Base-by-base conservation (phyloP, 2,113 vertebrate genomes). In the Piaya cayana region DNA sequence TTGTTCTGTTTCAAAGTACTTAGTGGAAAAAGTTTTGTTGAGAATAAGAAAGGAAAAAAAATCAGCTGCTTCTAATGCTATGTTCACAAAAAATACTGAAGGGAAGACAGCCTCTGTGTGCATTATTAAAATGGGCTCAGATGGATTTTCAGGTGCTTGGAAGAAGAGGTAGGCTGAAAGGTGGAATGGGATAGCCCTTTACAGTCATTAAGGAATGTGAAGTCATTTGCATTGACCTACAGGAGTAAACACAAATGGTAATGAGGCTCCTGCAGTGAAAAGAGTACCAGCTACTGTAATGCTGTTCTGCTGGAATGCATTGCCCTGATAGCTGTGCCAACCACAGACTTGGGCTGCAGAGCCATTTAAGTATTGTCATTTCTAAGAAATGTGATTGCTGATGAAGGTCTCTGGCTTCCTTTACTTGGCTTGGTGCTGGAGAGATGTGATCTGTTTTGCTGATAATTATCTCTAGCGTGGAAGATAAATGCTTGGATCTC, bases 161-260 rank as follows among this genome's bases (percentile, higher is more conserved):
- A 74, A 4, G 30, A n/a, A 45, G 71, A 72, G 17, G 5, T 16
- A n/a, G 30, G 50, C 5, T 42, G 62, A 9, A 86, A 85, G 47
- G 26, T 17, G 8, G 45, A 78, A 11, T 0, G 0, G 37, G 37
- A 15, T 12, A 25, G 49, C 29, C 4, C 34, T 86, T 80, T n/a
- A 8, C 23, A 17, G 11, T 55, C 49, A 23, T 9, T 47, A 18
- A 27, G 65, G n/a, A 15, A 69, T 55, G 47, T 69, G 78, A 49
- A 89, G 49, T 32, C 67, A 29, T 0, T 77, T 68, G n/a, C n/a
- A 8, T 37, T 78, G 77, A 36, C 47, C 68, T 67, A 19, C 12
- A 56, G 80, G 1, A 88, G 56, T 22, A 68, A 67, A 63, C 29
- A 27, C 42, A n/a, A 80, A 36, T 26, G 43, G 82, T 63, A 74